These are phyloP conservation scores for Aphaenogaster floridana DNA, from an alignment of 1,140 invertebrate genomes.

Conservation along the genomic window DNA sequence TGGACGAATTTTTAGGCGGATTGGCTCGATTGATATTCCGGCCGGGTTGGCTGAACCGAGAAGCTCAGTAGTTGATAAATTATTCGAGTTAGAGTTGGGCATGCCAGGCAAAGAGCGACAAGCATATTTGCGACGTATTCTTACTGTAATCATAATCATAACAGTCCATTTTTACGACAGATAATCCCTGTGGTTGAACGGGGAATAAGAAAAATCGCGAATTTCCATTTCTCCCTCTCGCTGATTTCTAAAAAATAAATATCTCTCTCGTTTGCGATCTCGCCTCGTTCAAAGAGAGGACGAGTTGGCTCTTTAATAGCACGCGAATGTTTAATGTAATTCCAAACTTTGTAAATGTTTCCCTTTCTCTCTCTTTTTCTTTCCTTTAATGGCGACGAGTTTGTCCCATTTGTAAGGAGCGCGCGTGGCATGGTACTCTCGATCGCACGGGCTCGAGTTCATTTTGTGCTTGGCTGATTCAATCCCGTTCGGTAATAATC, in stretches of 20 bases:
- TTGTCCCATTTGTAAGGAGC: slow-evolving; percentile 1
- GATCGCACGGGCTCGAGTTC: slow-evolving; percentile 66
- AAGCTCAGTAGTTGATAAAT: background rate
- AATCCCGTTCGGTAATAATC: slow-evolving; percentile 61
- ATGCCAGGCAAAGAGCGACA: background rate
- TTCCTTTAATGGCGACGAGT: slow-evolving; percentile 14
- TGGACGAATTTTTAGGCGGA: background rate
- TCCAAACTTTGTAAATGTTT: slow-evolving; percentile 17
- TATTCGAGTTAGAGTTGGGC: background rate
- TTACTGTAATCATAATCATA: background rate
- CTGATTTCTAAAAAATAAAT: background rate
- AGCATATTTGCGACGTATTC: background rate
- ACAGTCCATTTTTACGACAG: slow-evolving; percentile 9
- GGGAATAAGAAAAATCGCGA: background rate
- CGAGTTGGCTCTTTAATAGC: slow-evolving; percentile 27
- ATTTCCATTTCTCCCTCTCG: background rate
- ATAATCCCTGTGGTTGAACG: background rate
- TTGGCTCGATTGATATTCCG: slow-evolving; percentile 25
- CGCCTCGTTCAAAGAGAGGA: background rate
- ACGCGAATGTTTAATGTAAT: slow-evolving; percentile 38
- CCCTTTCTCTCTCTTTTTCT: background rate
- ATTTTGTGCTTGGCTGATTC: slow-evolving; percentile 41
- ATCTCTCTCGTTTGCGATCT: background rate
- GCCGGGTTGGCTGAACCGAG: background rate
- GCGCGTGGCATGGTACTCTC: slow-evolving; percentile 15